These are phyloP conservation scores for Lymantria dispar DNA, from an alignment of 2,888 invertebrate species.

Conservation along the genomic window DNA sequence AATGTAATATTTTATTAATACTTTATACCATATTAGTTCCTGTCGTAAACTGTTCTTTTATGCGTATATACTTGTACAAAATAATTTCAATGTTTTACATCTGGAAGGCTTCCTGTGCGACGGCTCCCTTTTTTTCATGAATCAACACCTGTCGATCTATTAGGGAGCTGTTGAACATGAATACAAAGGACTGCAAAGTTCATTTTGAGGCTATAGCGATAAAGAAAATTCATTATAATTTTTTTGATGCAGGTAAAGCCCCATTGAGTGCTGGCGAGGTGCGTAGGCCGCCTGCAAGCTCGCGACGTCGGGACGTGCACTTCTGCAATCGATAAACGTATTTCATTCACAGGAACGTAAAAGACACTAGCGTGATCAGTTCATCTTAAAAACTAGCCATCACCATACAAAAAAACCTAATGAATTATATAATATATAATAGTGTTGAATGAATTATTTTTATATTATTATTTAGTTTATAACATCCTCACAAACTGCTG, in stretches of 20 bases:
- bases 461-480: slow-evolving; percentile 46
- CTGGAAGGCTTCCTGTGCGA: too few relatives aligned
- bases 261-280: slow-evolving; percentile 66
- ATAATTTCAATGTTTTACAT: too few relatives aligned
- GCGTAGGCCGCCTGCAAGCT: slow-evolving; percentile 39
- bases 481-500: slow-evolving; percentile 10
- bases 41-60: too few relatives aligned
- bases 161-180: neutral
- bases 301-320: slow-evolving; percentile 31
- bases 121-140: too few relatives aligned
- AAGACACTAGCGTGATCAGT: slow-evolving; percentile 39
- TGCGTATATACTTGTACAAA: too few relatives aligned
- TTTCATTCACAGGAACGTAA: slow-evolving; percentile 34
- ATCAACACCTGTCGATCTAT: too few relatives aligned
- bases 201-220: neutral
- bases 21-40: too few relatives aligned
- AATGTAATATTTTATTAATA: too few relatives aligned
- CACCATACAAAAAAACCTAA: slow-evolving; percentile 38
- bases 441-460: slow-evolving; percentile 47
- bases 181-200: neutral
- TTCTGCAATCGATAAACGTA: slow-evolving; percentile 37
- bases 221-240: neutral
- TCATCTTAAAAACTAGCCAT: slow-evolving; percentile 45
- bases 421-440: slow-evolving; percentile 31
- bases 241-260: slow-evolving; percentile 65